phyloP scores from a whole-genome alignment of 1,140 invertebrate species.

The Zaprionus capensis region DNA sequence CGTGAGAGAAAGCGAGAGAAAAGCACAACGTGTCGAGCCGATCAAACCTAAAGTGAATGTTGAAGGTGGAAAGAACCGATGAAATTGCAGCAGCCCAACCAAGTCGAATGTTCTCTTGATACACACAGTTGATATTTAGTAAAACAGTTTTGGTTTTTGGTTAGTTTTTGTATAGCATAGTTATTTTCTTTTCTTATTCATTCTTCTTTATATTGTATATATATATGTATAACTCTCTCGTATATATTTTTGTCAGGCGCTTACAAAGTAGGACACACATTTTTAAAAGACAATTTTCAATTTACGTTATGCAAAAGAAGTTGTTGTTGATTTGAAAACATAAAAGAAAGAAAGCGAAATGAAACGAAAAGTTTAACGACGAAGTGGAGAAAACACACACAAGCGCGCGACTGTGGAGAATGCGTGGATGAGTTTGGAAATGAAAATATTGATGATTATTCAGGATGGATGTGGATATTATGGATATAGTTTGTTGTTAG shows the following conservation, averaged over 20 bases:
- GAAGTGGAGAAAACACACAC: conserved; percentile 31
- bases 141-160: conserved; percentile 76
- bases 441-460: neutral
- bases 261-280: conserved; percentile 64
- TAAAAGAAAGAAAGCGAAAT: conserved; percentile 16
- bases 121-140: conserved; percentile 52
- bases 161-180: conserved; percentile 47
- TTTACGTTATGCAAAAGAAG: conserved; percentile 21
- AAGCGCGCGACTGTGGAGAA: conserved; percentile 36
- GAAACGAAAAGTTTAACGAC: conserved; percentile 10
- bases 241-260: conserved; percentile 73
- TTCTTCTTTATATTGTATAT: conserved; percentile 24
- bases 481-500: conserved; percentile 14
- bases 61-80: conserved; percentile 27
- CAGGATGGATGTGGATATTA: conserved; percentile 17
- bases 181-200: conserved; percentile 34
- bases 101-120: conserved; percentile 21
- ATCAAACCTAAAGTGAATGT: conserved; percentile 14
- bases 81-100: conserved; percentile 39
- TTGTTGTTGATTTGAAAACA: conserved; percentile 13
- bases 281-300: conserved; percentile 41
- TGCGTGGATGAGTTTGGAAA: conserved; percentile 8
- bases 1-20: conserved; percentile 29
- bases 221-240: conserved; percentile 64
- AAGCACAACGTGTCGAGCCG: conserved; percentile 20